Evolutionary conservation across 2,888 invertebrate genomes (phyloP), one percentile per base, ranked within the genome.

Genomic region (Megalurothrips usitatus): DNA sequence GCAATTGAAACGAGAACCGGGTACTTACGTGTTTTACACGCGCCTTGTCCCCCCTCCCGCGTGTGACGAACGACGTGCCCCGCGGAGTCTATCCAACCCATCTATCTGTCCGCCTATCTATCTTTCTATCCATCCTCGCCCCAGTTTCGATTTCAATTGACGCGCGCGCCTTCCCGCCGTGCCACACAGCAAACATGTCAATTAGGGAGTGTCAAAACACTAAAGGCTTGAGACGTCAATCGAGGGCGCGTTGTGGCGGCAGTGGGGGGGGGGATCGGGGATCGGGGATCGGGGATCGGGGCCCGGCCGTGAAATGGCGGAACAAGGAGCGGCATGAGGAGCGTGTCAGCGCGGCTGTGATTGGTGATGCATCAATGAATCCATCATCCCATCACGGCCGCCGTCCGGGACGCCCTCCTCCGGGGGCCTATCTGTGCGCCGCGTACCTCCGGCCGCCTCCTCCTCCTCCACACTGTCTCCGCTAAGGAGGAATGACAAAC

Each of bases 291-390:
- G 34, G 52, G 23, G 23, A 23, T 52, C 49, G 63, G n/a, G 58
- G 23, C 23, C 23, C 23, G 68, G 10, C 68, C 68, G 68, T 75
- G 68, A 75, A 75, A 75, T 75, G 68, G 68, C 68, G 68, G 68
- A 75, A 75, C 68, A 23, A 75, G 26, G 26, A 58, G 58, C 58
- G 11, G 17, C 14, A 58, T 43, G 34, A 43, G 34, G 34, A 43
- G 34, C 34, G 34, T 43, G 34, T 43, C 34, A 43, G 34, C 34
- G 34, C 14, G 17, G 6, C 58, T 58, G 68, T 75, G 68, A 75
- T 75, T 75, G 68, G 68, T 75, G 68, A 75, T 75, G 68, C 68
- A 75, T 75, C 68, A 75, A 75, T 75, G 68, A 26, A 23, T 75
- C 68, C 26, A 75, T 75, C 68, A 75, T 75, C 68, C 68, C 68